phyloP scores from a whole-genome alignment of 2,113 vertebrate species.

The Muntiacus muntjak region DNA sequence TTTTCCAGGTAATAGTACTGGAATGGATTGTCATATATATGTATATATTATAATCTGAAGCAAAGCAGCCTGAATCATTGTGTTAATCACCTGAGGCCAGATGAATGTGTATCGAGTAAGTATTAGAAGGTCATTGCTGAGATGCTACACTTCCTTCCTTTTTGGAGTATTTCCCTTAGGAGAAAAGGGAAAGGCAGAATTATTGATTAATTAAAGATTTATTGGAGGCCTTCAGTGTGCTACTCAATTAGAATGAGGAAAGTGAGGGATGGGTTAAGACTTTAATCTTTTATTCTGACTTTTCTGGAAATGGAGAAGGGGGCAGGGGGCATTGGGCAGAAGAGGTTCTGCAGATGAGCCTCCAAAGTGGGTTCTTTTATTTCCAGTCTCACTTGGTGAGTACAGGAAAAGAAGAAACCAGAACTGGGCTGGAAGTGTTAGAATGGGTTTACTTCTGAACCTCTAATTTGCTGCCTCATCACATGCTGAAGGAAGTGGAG shows the following conservation, averaged over 20 bases:
- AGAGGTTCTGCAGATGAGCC: constrained; percentile 2
- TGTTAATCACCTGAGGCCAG: not conserved
- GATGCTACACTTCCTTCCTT: not conserved
- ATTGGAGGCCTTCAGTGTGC: not conserved
- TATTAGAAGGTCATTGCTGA: not conserved
- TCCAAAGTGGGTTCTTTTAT: not conserved
- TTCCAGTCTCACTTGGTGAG: not conserved
- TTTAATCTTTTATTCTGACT: not conserved
- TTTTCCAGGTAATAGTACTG: too few relatives aligned
- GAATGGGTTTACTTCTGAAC: not conserved
- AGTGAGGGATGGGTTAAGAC: not conserved
- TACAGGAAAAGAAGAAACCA: constrained; percentile 2
- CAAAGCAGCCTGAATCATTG: not conserved
- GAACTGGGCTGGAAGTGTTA: not conserved
- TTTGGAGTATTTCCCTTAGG: not conserved
- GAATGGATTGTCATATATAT: too few relatives aligned
- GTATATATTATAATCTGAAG: not conserved
- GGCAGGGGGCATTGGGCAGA: not conserved
- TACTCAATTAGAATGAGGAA: not conserved
- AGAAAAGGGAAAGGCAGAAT: not conserved
- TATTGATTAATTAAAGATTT: not conserved
- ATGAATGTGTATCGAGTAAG: not conserved
- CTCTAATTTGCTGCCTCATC: not conserved
- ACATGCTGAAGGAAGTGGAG: not conserved
- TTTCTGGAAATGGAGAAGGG: not conserved